A percentile compares a stretch with the other conserved stretches of the same genome.
Conservation (phyloP, 1,140 invertebrate species). For the Heterodera schachtii region DNA sequence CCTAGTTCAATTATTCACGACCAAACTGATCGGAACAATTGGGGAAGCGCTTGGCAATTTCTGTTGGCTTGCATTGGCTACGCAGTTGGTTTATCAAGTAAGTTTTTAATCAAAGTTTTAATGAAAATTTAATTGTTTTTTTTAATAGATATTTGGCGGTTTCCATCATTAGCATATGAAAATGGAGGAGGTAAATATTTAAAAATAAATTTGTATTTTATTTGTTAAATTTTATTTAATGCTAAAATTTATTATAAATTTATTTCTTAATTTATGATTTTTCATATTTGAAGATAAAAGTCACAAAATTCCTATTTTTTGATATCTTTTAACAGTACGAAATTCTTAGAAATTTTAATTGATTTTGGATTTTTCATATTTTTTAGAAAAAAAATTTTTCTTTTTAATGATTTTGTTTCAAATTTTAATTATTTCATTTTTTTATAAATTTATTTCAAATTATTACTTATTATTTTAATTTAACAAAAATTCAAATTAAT, state of each 20-base stretch:
- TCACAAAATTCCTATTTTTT: no score
- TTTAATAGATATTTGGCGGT: constrained; percentile 43
- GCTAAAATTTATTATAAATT: constrained; percentile 4
- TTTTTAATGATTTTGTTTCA: neutral
- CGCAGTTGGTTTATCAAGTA: constrained; percentile 39
- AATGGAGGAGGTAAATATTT: constrained; percentile 28
- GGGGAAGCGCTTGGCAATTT: constrained; percentile 38
- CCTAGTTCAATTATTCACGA: neutral
- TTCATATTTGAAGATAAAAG: no score
- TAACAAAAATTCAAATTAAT: no score
- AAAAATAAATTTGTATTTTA: neutral
- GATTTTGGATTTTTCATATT: no score
- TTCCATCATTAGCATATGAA: constrained; percentile 43
- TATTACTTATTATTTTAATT: constrained; percentile 12
- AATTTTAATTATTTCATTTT: neutral
- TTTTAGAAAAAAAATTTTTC: no score
- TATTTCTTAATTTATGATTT: no score
- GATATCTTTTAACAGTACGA: no score
- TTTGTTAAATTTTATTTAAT: constrained; percentile 33
- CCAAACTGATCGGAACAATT: constrained; percentile 37
- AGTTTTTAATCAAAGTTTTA: neutral
- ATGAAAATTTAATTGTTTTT: neutral
- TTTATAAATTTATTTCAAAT: neutral
- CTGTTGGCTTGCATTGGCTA: constrained; percentile 37
- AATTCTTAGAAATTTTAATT: no score